phyloP scores from a whole-genome alignment of 2,888 invertebrate species.

The Drosophila algonquin region DNA sequence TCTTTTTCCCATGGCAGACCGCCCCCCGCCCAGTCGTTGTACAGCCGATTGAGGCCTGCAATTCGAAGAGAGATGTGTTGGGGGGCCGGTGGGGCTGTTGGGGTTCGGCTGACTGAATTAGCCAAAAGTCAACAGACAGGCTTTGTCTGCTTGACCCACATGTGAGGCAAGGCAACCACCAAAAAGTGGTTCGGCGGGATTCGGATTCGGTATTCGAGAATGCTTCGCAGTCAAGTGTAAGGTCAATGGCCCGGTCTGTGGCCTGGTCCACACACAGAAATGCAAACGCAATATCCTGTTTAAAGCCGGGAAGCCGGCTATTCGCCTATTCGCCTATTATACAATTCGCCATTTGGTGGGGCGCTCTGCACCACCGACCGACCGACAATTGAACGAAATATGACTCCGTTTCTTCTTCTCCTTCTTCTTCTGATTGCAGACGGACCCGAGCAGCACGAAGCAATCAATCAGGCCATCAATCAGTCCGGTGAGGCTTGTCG shows the following conservation, averaged over 20 bases:
- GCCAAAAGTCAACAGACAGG: conserved; percentile 32
- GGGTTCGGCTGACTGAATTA: conserved; percentile 14
- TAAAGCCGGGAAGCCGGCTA: conserved; percentile 26
- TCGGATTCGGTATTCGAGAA: conserved; percentile 37
- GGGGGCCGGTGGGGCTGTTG: neutral
- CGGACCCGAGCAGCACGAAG: conserved; percentile 29
- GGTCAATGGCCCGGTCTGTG: conserved; percentile 47
- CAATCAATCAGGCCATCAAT: conserved; percentile 60
- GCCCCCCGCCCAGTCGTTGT: neutral
- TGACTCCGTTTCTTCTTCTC: conserved; percentile 18
- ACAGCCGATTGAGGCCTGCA: neutral
- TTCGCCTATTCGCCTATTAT: conserved; percentile 59
- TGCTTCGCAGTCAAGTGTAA: conserved; percentile 34
- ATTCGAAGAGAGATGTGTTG: neutral
- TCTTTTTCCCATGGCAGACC: neutral
- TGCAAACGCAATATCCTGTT: conserved; percentile 59
- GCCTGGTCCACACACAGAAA: conserved; percentile 13
- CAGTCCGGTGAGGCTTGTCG: conserved; percentile 47
- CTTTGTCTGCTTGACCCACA: conserved; percentile 60
- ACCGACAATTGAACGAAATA: conserved; percentile 15
- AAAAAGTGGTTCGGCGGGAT: conserved; percentile 34
- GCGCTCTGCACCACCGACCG: conserved; percentile 1
- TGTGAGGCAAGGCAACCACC: conserved; percentile 32
- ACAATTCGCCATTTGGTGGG: conserved; percentile 40
- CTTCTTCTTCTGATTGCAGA: conserved; percentile 59